These are phyloP conservation scores for Hippopotamus amphibius DNA, from an alignment of 2,113 vertebrate species.

Conservation along the genomic window DNA sequence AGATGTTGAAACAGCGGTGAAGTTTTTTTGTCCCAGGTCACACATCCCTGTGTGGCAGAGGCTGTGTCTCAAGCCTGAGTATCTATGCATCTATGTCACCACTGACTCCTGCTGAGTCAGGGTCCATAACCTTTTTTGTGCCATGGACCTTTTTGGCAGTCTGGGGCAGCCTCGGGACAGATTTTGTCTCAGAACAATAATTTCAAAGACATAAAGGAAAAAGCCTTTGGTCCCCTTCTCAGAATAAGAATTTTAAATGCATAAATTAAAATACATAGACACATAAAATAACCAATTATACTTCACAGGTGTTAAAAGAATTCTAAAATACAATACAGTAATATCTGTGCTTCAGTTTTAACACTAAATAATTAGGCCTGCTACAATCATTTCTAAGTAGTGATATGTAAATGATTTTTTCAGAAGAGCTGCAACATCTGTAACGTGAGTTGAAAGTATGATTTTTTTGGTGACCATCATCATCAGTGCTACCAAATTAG, in stretches of 20 bases:
- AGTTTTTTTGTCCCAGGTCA: background rate
- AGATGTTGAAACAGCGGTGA: background rate
- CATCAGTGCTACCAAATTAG: background rate
- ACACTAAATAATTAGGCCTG: slow-evolving; percentile 12
- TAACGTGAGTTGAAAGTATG: background rate
- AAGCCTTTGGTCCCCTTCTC: background rate
- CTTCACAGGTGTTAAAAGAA: slow-evolving; percentile 37
- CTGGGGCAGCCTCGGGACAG: background rate
- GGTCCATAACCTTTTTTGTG: background rate
- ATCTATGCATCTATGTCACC: background rate
- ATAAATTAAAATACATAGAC: slow-evolving; percentile 24
- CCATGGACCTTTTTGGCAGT: background rate
- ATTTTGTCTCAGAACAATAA: background rate
- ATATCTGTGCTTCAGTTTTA: slow-evolving; percentile 10
- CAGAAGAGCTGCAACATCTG: background rate
- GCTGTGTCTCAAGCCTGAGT: background rate
- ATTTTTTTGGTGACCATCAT: background rate
- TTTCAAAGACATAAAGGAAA: background rate
- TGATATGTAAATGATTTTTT: slow-evolving; percentile 22
- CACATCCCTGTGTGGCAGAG: background rate
- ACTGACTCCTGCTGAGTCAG: background rate
- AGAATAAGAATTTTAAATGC: slow-evolving; percentile 40
- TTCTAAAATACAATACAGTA: background rate
- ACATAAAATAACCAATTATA: slow-evolving; percentile 5
- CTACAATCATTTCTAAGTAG: background rate